Evolutionary conservation across 1,140 invertebrate genomes (phyloP).

Genomic region (Monomorium pharaonis): DNA sequence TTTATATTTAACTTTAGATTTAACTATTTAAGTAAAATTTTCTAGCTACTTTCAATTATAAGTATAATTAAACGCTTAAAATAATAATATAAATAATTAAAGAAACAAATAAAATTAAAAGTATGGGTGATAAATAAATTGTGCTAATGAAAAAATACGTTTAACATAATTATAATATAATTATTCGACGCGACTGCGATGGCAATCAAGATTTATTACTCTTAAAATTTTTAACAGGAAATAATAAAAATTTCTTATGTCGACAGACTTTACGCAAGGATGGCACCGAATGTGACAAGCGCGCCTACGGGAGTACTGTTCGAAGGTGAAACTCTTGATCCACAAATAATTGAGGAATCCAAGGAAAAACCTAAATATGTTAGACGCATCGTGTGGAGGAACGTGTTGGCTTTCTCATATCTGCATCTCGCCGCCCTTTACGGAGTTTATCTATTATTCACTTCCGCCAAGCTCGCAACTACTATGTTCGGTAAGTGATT

Average conservation of each 20-base stretch:
- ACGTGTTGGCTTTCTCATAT: slow-evolving; percentile 93
- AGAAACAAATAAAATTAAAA: not conserved
- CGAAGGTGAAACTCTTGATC: slow-evolving; percentile 86
- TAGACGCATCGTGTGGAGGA: slow-evolving; percentile 95
- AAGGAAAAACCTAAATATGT: slow-evolving; percentile 83
- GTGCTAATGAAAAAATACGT: not conserved
- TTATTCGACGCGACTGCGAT: not conserved
- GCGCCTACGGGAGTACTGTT: slow-evolving; percentile 88
- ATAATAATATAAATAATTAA: not conserved
- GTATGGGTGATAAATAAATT: not conserved
- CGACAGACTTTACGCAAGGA: slow-evolving; percentile 75
- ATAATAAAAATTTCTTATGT: not conserved
- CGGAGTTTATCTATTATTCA: slow-evolving; percentile 92
- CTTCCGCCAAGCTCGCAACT: slow-evolving; percentile 92
- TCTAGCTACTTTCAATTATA: not conserved
- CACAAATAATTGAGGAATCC: slow-evolving; percentile 78
- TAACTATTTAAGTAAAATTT: no score
- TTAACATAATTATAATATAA: slow-evolving; percentile 3
- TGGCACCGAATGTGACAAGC: slow-evolving; percentile 88
- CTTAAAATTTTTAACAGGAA: not conserved
- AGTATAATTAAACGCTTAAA: no score
- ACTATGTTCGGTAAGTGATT: slow-evolving; percentile 90
- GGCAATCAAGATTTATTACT: not conserved
- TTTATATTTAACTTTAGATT: not conserved
- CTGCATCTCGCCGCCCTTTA: slow-evolving; percentile 95